Conservation (phyloP, 2,888 invertebrate genomes). For the Lamellibrachia columna region DNA sequence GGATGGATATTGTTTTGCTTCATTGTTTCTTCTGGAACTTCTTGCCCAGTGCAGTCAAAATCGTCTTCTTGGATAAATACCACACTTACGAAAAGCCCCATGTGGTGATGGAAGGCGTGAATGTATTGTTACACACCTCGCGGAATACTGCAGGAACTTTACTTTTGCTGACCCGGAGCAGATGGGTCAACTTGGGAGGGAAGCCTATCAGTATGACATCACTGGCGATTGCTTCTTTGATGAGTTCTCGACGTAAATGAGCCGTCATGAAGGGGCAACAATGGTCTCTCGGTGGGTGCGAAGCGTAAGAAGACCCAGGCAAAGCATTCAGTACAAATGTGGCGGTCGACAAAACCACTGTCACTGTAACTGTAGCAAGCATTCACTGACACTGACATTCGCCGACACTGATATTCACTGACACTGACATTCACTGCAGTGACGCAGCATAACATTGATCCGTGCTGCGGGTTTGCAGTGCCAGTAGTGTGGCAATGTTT, state of each 20-base stretch:
- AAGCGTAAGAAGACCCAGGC: background rate
- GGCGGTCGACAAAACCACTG: background rate
- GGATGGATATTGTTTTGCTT: background rate
- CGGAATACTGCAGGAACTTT: conserved; percentile 11
- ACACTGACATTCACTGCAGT: background rate
- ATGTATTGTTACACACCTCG: background rate
- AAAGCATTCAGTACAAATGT: conserved; percentile 6
- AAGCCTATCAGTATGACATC: background rate
- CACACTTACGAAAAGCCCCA: background rate
- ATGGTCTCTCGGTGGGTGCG: no score
- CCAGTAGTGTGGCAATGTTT: conserved; percentile 8
- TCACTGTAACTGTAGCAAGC: conserved; percentile 4
- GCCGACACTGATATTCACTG: background rate
- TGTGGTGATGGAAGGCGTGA: background rate
- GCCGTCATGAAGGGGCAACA: no score
- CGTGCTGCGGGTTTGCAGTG: background rate
- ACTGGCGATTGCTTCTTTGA: background rate
- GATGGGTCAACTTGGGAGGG: background rate
- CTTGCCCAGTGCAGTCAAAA: no score
- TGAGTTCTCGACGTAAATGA: background rate
- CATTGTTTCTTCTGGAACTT: no score
- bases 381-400: background rate
- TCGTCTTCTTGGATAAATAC: no score
- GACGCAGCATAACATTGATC: conserved; percentile 18
- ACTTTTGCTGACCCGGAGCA: background rate